phyloP scores from a whole-genome alignment of 2,797 vertebrate genomes.

The Chloroceryle amazona region DNA sequence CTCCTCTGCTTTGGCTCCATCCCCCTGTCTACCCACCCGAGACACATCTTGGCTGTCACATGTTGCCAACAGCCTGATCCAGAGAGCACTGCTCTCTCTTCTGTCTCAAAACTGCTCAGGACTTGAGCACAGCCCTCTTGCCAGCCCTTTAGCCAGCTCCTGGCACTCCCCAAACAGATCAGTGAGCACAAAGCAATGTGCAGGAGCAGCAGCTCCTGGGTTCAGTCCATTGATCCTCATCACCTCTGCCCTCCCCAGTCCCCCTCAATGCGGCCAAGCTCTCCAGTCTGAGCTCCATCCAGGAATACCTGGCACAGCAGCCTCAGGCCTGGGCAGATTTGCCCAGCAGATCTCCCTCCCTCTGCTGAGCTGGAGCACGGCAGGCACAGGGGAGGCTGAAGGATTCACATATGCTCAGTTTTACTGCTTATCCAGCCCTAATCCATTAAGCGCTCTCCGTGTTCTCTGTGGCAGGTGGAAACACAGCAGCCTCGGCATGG shows the following conservation, averaged over 20 bases:
- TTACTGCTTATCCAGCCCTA: not conserved
- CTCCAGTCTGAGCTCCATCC: not conserved
- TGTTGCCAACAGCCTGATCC: not conserved
- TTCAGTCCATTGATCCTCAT: not conserved
- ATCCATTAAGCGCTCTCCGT: not conserved
- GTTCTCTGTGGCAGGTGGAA: not conserved
- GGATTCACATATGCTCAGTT: not conserved
- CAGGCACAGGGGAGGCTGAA: not conserved
- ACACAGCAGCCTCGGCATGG: not conserved
- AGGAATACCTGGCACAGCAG: not conserved
- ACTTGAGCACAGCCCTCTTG: not conserved
- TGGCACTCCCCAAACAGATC: rapidly evolving
- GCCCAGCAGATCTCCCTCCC: not conserved
- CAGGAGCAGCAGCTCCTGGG: not conserved
- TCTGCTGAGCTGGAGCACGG: not conserved
- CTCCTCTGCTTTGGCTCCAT: not conserved
- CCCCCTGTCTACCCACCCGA: not conserved
- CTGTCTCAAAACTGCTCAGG: not conserved
- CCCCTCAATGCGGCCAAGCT: not conserved
- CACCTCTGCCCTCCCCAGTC: not conserved
- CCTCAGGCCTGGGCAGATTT: not conserved
- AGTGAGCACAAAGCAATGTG: not conserved
- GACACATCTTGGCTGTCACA: not conserved
- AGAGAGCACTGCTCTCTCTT: not conserved
- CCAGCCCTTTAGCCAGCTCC: not conserved